Percentiles rank a stretch among this genome's conserved stretches.
These are phyloP conservation scores for Andrena camellia DNA, from an alignment of 2,888 invertebrate species.

Conservation along the genomic window DNA sequence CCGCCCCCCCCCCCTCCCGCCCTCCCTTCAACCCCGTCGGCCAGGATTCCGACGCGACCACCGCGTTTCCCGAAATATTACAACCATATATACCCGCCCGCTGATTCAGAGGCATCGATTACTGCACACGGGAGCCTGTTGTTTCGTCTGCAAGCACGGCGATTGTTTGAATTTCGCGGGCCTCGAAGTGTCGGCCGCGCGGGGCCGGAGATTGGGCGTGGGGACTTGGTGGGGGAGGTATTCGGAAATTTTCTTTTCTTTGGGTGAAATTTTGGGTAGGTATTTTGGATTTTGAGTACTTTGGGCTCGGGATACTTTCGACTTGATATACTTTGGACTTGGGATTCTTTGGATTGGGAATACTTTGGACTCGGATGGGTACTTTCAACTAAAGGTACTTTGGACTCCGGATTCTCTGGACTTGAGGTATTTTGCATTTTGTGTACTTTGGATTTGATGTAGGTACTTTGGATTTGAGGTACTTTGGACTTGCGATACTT, in stretches of 20 bases:
- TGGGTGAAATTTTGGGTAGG: too few species aligned
- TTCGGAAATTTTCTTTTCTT: not conserved
- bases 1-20: slow-evolving; percentile 3
- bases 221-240: not conserved
- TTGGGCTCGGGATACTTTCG: too few species aligned
- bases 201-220: not conserved
- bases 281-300: too few species aligned
- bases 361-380: too few species aligned
- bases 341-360: too few species aligned
- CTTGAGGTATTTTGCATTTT: too few species aligned
- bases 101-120: slow-evolving; percentile 66
- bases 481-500: too few species aligned
- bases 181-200: not conserved
- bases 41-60: slow-evolving; percentile 67
- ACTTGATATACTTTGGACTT: too few species aligned
- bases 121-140: slow-evolving; percentile 38
- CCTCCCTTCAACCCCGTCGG: not conserved
- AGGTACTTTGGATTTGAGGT: too few species aligned
- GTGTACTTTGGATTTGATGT: too few species aligned
- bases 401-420: too few species aligned
- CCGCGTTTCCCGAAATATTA: slow-evolving; percentile 78
- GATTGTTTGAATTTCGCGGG: not conserved
- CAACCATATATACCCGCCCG: slow-evolving; percentile 70
- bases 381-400: too few species aligned
- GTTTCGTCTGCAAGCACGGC: slow-evolving; percentile 11